Base-by-base conservation (phyloP, 2,888 invertebrate species). In the Eupithecia vulgata region DNA sequence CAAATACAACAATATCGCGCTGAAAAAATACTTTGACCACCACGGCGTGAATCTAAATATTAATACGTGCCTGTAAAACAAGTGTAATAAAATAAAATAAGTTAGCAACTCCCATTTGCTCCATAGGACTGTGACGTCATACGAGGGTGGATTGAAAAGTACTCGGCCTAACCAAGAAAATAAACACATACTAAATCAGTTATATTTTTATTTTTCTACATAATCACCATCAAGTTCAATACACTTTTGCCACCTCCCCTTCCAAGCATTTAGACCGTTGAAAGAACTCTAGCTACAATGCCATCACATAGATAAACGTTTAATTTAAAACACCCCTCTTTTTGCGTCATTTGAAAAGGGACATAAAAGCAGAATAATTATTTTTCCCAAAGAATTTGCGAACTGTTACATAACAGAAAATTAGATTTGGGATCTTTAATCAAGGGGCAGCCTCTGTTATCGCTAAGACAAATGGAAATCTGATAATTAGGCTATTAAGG, bases 401-500 rank as follows among this genome's bases (percentile, higher is more conserved):
- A 66, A 71, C 66, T 48, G 59, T 61, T 71, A 66, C 69, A 52
- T 34, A 37, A 73, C 61, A 62, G 62, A 72, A 70, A 70, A 70
- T 67, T 64, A 67, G 61, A 72, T 67, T 70, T 68, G 35, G 67
- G 37, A 68, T 70, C 72, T 72, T 64, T 75, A 72, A 75, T 75
- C 72, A 73, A 67, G 48, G 21, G 62, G 65, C n/a, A 35, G 61
- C 35, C 48, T 66, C 10, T 40, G 72, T 66, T 75, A 75, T 73
- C 76, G 57, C 71, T 25, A 61, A 79, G 77, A 76, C 73, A 72
- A 76, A 78, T 78, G 74, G 75, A 73, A 77, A 77, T 76, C 78
- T 76, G 78, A 78, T 78, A 78, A 78, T 76, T 73, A 74, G 69
- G 68, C 71, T 65, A 75, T 78, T 78, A 76, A 66, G 67, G 72